Evolutionary conservation across 37 sponge, comb jelly and placozoan species (phyloP).

Genomic region (Beroe ovata): DNA sequence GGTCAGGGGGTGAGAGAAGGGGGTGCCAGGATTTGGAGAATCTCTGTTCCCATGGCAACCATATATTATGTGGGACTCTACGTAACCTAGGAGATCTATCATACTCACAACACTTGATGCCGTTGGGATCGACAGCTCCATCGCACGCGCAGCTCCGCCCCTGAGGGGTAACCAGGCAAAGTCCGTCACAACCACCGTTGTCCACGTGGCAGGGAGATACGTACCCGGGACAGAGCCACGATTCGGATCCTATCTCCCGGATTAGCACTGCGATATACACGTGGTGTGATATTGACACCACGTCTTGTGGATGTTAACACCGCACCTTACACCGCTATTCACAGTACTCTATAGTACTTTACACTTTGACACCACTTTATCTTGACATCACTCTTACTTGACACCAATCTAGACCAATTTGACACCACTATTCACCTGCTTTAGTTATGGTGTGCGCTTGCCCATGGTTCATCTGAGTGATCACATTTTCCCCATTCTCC

Average conservation of each 20-base stretch:
- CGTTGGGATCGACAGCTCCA: constrained; percentile 5
- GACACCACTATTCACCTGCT: constrained; percentile 2
- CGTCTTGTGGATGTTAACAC: too few species aligned
- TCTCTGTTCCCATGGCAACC: too few species aligned
- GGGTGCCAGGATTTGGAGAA: too few species aligned
- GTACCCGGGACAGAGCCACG: constrained; percentile 64
- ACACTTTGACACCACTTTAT: background rate
- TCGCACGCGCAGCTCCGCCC: constrained; percentile 47
- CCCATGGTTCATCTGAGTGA: background rate
- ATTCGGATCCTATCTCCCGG: background rate
- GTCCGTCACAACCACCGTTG: constrained; percentile 29
- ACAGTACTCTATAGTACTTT: background rate
- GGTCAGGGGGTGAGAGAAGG: too few species aligned
- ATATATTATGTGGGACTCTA: too few species aligned
- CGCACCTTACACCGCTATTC: too few species aligned
- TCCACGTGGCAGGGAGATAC: background rate
- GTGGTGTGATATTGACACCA: too few species aligned
- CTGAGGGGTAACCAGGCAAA: constrained; percentile 8
- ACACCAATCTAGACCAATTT: too few species aligned
- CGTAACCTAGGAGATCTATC: too few species aligned
- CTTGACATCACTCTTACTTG: background rate
- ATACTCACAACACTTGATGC: constrained; percentile 48
- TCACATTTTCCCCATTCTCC: background rate
- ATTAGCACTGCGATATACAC: background rate
- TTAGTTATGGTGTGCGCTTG: constrained; percentile 14